Evolutionary conservation across 37 sponge, comb jelly and placozoan genomes (phyloP).

Genomic region (Ianthella basta): DNA sequence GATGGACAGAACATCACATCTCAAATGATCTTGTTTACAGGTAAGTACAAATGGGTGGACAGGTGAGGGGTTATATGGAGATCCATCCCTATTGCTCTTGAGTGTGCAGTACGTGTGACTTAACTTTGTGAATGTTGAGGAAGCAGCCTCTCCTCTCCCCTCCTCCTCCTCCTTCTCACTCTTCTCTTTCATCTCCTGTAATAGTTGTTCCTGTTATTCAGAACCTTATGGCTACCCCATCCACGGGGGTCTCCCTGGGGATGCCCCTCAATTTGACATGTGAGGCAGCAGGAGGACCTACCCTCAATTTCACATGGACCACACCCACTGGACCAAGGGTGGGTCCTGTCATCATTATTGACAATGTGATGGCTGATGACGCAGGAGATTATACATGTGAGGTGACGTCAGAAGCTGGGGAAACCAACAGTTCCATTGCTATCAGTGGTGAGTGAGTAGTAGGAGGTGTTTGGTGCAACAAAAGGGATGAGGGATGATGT

Average conservation of each 20-base stretch:
- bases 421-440: neutral
- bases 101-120: too few relatives aligned
- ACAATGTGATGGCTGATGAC: conserved; percentile 22
- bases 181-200: too few relatives aligned
- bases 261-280: conserved; percentile 13
- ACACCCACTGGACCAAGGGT: neutral
- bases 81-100: too few relatives aligned
- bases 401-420: conserved; percentile 65
- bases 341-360: neutral
- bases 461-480: too few relatives aligned
- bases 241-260: too few relatives aligned
- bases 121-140: too few relatives aligned
- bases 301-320: conserved; percentile 13
- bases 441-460: neutral
- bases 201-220: too few relatives aligned
- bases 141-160: too few relatives aligned
- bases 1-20: conserved; percentile 1
- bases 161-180: too few relatives aligned
- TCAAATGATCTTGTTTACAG: neutral
- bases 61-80: too few relatives aligned
- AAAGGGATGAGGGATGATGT: neutral
- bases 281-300: conserved; percentile 40
- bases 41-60: too few relatives aligned
- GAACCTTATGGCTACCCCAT: too few relatives aligned
- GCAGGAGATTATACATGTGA: conserved; percentile 70